Conservation (phyloP, 2,888 invertebrate species). For the Micropterix aruncella region DNA sequence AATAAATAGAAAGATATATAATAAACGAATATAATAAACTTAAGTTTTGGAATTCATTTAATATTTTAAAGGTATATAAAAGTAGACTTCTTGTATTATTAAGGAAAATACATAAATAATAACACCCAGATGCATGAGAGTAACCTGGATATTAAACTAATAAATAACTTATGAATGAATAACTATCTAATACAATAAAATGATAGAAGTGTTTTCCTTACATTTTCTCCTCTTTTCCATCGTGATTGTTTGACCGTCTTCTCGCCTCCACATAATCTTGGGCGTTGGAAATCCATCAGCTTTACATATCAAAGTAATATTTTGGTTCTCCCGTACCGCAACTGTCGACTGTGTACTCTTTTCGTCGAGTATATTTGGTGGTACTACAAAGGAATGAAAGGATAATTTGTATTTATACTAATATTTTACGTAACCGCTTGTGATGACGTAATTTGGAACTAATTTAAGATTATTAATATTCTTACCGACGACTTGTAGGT, state of each 20-base stretch:
- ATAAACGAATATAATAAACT: no score
- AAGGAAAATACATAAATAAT: no score
- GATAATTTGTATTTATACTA: no score
- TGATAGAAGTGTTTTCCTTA: slow-evolving; percentile 24
- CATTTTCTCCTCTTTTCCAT: slow-evolving; percentile 20
- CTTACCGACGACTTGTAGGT: neutral
- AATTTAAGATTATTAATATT: neutral
- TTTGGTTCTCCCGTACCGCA: slow-evolving; percentile 39
- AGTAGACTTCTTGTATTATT: no score
- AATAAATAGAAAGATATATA: no score
- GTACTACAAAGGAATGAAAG: no score
- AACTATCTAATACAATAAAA: neutral
- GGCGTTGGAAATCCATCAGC: slow-evolving; percentile 37
- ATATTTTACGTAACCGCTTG: neutral
- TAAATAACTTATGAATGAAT: neutral
- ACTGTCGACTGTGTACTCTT: slow-evolving; percentile 38
- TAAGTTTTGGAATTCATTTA: no score
- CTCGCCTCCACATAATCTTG: slow-evolving; percentile 34
- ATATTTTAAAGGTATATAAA: no score
- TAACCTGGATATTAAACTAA: no score
- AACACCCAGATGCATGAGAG: no score
- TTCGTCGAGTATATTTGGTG: slow-evolving; percentile 37
- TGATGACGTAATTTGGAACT: neutral
- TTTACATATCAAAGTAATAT: slow-evolving; percentile 34
- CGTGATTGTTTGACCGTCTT: slow-evolving; percentile 35